Evolutionary conservation across 92 coral and sea anemone genomes (phyloP).

Genomic region (Phenganax marumi): DNA sequence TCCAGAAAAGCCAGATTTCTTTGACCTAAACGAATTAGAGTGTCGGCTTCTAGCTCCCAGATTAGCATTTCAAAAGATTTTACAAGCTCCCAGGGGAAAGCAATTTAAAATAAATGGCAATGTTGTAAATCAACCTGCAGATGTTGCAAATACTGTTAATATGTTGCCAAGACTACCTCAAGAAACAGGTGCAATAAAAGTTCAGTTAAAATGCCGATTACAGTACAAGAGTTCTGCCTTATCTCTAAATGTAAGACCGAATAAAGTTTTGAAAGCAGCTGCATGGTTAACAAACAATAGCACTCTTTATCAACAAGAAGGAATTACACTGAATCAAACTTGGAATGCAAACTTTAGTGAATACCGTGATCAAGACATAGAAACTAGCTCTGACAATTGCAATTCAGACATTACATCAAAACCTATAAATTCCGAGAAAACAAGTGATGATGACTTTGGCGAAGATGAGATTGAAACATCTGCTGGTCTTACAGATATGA

Average conservation of each 20-base stretch:
- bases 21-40: too few relatives aligned
- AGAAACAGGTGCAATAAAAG: slow-evolving; percentile 18
- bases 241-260: slow-evolving; percentile 37
- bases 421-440: too few relatives aligned
- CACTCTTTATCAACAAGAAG: slow-evolving; percentile 40
- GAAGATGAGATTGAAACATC: too few relatives aligned
- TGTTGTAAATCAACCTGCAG: slow-evolving; percentile 67
- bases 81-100: too few relatives aligned
- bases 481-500: too few relatives aligned
- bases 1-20: too few relatives aligned
- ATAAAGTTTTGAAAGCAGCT: slow-evolving; percentile 15
- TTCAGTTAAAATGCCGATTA: slow-evolving; percentile 53
- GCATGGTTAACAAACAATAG: slow-evolving; percentile 21
- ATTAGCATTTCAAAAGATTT: too few relatives aligned
- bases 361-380: neutral
- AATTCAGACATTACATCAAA: too few relatives aligned
- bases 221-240: slow-evolving; percentile 56
- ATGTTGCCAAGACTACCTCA: slow-evolving; percentile 36
- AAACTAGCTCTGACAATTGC: too few relatives aligned
- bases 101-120: neutral
- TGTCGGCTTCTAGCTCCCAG: too few relatives aligned
- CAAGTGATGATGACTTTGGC: neutral
- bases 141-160: slow-evolving; percentile 23
- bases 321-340: slow-evolving; percentile 38
- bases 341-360: slow-evolving; percentile 10